These are phyloP conservation scores for Marisa cornuarietis DNA, from an alignment of 1,140 invertebrate genomes.

Conservation along the genomic window DNA sequence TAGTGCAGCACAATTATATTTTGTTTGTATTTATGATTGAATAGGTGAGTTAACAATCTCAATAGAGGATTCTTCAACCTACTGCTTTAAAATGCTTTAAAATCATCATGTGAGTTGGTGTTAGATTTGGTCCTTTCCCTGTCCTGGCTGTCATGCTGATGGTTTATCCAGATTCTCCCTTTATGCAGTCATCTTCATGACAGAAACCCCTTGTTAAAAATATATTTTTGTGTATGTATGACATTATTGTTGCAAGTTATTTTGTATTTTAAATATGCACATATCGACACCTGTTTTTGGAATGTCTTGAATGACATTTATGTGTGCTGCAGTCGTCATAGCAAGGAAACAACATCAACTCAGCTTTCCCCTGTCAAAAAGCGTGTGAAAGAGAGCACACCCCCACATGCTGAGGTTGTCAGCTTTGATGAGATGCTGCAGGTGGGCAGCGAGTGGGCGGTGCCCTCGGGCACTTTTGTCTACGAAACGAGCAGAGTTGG, in stretches of 20 bases:
- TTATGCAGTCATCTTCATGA: not conserved
- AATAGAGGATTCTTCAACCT: too few species aligned
- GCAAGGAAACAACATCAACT: slow-evolving; percentile 81
- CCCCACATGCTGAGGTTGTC: slow-evolving; percentile 71
- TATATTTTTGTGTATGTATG: not conserved
- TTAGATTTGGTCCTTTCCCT: not conserved
- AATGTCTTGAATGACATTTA: too few species aligned
- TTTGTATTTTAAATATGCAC: too few species aligned
- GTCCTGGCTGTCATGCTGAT: not conserved
- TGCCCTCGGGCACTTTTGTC: slow-evolving; percentile 28
- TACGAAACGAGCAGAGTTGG: slow-evolving; percentile 16
- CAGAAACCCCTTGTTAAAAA: not conserved
- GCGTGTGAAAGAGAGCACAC: slow-evolving; percentile 95
- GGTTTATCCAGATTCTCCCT: too few species aligned
- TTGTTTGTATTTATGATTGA: not conserved
- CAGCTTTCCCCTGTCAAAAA: slow-evolving; percentile 97
- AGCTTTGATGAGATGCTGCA: slow-evolving; percentile 41
- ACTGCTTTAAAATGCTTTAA: too few species aligned
- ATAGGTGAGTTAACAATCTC: too few species aligned
- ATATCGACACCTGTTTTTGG: too few species aligned
- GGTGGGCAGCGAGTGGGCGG: slow-evolving; percentile 19
- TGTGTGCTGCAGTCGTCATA: slow-evolving; percentile 67
- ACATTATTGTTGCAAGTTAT: not conserved
- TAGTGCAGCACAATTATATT: not conserved
- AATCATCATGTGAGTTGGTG: not conserved